These are phyloP conservation scores for Nesometra sesokonis DNA, from an alignment of 35 echinoderm and acorn worm genomes.

Conservation along the genomic window DNA sequence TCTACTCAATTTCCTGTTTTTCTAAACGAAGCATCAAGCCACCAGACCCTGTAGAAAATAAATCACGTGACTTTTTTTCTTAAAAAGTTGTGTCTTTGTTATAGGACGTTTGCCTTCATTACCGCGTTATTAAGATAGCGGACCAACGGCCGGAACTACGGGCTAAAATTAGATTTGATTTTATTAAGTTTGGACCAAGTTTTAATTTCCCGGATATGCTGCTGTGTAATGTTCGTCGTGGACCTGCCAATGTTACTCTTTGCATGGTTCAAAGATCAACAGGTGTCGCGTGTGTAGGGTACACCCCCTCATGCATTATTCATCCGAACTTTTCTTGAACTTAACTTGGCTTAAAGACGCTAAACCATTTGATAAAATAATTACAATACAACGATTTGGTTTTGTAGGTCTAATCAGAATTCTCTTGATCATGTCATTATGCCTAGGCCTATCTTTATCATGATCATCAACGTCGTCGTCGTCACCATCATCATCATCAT, in stretches of 20 bases:
- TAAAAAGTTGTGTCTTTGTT: not conserved
- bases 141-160: not conserved
- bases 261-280: not conserved
- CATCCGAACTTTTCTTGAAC: not conserved
- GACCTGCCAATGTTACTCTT: not conserved
- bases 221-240: not conserved
- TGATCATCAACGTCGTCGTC: conserved; percentile 5
- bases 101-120: not conserved
- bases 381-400: too few relatives aligned
- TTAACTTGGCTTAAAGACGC: too few relatives aligned
- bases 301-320: not conserved
- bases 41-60: not conserved
- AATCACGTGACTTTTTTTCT: not conserved
- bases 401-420: too few relatives aligned
- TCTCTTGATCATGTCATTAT: conserved; percentile 5
- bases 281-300: not conserved
- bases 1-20: not conserved
- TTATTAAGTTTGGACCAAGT: not conserved
- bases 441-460: not conserved
- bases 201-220: not conserved
- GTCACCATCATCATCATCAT: conserved; percentile 2
- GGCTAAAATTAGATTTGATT: not conserved
- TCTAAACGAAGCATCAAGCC: not conserved
- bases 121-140: not conserved
- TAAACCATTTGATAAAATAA: too few relatives aligned